phyloP scores from a whole-genome alignment of 92 coral and sea anemone genomes.

The Montipora capitata region DNA sequence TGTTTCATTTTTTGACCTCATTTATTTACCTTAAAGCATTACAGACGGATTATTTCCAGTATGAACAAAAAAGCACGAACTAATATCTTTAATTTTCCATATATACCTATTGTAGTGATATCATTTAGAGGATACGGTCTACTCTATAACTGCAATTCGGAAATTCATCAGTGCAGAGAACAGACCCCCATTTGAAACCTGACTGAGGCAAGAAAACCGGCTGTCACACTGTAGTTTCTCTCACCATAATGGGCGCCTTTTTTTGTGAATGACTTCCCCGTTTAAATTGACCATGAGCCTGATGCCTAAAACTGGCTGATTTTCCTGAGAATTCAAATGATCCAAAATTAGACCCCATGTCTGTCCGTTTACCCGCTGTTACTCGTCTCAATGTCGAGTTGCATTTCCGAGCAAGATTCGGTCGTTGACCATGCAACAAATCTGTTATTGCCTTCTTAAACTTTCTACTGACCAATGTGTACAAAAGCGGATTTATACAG shows the following conservation, averaged over 20 bases:
- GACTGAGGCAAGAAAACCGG: background rate
- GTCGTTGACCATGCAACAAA: constrained; percentile 83
- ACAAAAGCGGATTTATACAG: constrained; percentile 90
- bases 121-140: too few species aligned
- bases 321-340: constrained; percentile 22
- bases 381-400: background rate
- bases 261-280: background rate
- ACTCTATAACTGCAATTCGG: too few species aligned
- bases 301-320: background rate
- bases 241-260: background rate
- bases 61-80: background rate
- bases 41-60: background rate
- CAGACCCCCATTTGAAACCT: too few species aligned
- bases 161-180: background rate
- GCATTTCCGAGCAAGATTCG: constrained; percentile 38
- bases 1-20: background rate
- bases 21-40: background rate
- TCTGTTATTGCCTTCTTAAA: constrained; percentile 89
- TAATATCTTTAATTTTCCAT: too few species aligned
- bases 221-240: constrained; percentile 22
- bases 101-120: too few species aligned
- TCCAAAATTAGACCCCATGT: constrained; percentile 8
- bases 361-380: background rate
- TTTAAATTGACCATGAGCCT: background rate
- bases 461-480: constrained; percentile 91